Evolutionary conservation across 2,888 invertebrate genomes (phyloP).

Genomic region (Aspidapion aeneum): DNA sequence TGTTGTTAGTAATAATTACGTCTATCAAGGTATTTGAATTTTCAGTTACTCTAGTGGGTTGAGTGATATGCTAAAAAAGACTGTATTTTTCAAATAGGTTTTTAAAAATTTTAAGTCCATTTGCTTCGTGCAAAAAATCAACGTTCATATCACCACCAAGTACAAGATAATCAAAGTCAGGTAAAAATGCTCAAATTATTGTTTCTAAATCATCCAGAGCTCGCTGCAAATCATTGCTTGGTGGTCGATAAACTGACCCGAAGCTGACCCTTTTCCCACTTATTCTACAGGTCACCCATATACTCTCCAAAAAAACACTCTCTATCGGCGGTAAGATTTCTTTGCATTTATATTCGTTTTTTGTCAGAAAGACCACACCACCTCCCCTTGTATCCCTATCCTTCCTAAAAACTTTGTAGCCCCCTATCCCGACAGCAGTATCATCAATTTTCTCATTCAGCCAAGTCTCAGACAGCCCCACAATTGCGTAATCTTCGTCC

Average conservation of each 20-base stretch:
- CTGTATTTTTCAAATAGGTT: background rate
- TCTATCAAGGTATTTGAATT: too few relatives aligned
- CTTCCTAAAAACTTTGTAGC: too few relatives aligned
- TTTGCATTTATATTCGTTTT: too few relatives aligned
- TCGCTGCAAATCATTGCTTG: background rate
- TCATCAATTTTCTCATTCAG: background rate
- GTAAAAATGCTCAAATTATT: background rate
- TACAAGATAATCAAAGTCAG: background rate
- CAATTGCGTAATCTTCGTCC: background rate
- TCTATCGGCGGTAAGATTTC: too few relatives aligned
- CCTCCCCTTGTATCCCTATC: too few relatives aligned
- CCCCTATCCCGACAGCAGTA: too few relatives aligned
- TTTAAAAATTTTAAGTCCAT: background rate
- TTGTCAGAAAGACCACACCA: too few relatives aligned
- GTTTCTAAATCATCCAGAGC: background rate
- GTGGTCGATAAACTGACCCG: conserved; percentile 2
- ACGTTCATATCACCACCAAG: background rate
- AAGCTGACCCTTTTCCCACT: background rate
- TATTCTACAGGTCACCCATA: too few relatives aligned
- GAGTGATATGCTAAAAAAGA: background rate
- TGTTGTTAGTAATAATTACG: too few relatives aligned
- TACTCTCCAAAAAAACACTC: too few relatives aligned
- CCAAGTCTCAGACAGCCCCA: conserved; percentile 5
- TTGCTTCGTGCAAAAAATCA: background rate
- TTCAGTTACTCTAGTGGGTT: background rate